phyloP scores from a whole-genome alignment of 2,113 vertebrate genomes.

The Camelus bactrianus region DNA sequence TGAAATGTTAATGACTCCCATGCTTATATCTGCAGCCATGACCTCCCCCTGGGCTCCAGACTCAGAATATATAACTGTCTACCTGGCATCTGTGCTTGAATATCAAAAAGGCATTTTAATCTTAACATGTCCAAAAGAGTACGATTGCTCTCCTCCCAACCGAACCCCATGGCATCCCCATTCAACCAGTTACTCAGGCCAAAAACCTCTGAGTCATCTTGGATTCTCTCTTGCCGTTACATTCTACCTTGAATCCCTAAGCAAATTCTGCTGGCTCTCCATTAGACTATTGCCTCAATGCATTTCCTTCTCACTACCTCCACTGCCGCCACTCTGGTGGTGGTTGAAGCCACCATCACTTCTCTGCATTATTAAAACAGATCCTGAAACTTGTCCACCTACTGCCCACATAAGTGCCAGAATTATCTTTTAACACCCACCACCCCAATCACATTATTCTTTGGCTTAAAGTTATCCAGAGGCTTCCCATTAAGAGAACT shows the following conservation, averaged over 20 bases:
- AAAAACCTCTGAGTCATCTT: background rate
- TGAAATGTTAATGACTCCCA: background rate
- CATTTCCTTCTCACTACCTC: background rate
- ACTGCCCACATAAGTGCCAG: background rate
- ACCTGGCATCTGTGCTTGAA: background rate
- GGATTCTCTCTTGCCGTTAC: background rate
- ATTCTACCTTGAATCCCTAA: background rate
- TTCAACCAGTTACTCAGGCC: background rate
- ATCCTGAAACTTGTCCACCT: background rate
- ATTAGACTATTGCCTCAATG: background rate
- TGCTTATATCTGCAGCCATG: background rate
- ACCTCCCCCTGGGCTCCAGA: background rate
- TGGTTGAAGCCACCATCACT: background rate
- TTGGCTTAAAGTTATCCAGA: background rate
- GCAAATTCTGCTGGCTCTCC: background rate
- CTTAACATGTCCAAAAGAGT: slow-evolving; percentile 7
- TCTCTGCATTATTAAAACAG: background rate
- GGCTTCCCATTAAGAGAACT: background rate
- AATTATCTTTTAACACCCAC: background rate
- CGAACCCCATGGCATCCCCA: background rate
- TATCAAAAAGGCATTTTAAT: background rate
- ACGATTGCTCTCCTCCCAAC: background rate
- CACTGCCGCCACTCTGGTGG: background rate
- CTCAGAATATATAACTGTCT: background rate
- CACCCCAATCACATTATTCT: background rate